phyloP scores from a whole-genome alignment of 1,140 invertebrate genomes.

The Eumeta japonica region DNA sequence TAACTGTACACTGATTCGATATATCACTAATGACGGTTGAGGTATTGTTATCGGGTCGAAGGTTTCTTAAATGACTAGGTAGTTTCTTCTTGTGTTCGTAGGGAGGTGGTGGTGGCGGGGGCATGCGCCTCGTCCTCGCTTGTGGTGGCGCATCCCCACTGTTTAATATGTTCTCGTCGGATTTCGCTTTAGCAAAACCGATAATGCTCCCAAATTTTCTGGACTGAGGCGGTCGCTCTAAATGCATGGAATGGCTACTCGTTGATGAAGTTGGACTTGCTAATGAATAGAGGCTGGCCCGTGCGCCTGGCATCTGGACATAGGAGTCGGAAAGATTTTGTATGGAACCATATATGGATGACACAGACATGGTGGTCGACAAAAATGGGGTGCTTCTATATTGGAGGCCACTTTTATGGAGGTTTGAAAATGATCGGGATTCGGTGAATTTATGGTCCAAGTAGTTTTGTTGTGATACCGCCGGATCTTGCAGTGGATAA shows the following conservation, averaged over 20 bases:
- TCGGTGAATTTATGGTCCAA: constrained; percentile 78
- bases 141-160: constrained; percentile 59
- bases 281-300: constrained; percentile 60
- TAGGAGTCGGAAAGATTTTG: constrained; percentile 74
- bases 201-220: constrained; percentile 54
- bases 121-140: constrained; percentile 63
- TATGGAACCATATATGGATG: constrained; percentile 70
- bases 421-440: constrained; percentile 38
- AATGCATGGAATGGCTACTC: constrained; percentile 56
- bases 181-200: constrained; percentile 63
- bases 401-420: constrained; percentile 68
- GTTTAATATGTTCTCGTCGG: constrained; percentile 77
- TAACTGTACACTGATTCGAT: constrained; percentile 29
- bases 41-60: constrained; percentile 21
- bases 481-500: constrained; percentile 84
- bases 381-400: constrained; percentile 79
- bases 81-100: constrained; percentile 59
- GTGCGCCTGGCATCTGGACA: constrained; percentile 61
- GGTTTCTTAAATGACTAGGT: constrained; percentile 31
- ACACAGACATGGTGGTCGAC: constrained; percentile 62
- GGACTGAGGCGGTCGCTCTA: constrained; percentile 59
- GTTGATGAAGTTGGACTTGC: constrained; percentile 54
- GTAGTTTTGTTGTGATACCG: constrained; percentile 85
- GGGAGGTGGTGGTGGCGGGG: constrained; percentile 73
- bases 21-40: constrained; percentile 21